Percentiles rank a stretch among this genome's conserved stretches.
Conservation (phyloP, 2,888 invertebrate species). For the Dorcus hopei region DNA sequence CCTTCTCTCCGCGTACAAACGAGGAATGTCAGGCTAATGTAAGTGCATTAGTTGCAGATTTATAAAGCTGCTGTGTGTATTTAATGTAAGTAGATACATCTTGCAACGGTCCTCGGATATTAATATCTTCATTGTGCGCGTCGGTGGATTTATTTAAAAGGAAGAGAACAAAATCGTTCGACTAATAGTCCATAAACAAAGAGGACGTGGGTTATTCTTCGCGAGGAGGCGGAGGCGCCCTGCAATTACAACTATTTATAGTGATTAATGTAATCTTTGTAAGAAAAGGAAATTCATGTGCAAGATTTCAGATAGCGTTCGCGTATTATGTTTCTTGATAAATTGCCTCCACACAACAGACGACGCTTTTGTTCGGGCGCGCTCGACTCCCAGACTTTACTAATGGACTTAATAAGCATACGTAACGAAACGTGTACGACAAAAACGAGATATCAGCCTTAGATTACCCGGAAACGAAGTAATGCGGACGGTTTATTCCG, state of each 20-base stretch:
- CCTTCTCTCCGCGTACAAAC: too few species aligned
- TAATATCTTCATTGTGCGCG: not conserved
- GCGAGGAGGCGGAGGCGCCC: not conserved
- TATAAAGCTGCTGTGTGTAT: too few species aligned
- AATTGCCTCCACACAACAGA: slow-evolving; percentile 6
- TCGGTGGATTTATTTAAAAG: slow-evolving; percentile 4
- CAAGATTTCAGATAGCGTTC: slow-evolving; percentile 8
- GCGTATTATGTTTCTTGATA: slow-evolving; percentile 11
- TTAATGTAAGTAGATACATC: too few species aligned
- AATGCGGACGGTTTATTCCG: too few species aligned
- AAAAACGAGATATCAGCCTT: too few species aligned
- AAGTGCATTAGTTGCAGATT: too few species aligned
- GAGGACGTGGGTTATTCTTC: slow-evolving; percentile 5
- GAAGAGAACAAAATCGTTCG: slow-evolving; percentile 1
- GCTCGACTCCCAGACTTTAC: too few species aligned
- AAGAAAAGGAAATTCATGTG: slow-evolving; percentile 9
- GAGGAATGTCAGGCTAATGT: too few species aligned
- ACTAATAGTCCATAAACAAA: slow-evolving; percentile 5
- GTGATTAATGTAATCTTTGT: slow-evolving; percentile 1
- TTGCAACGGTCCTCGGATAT: not conserved
- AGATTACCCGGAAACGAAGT: too few species aligned
- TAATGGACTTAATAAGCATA: too few species aligned
- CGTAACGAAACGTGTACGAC: too few species aligned
- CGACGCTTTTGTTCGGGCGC: slow-evolving; percentile 8
- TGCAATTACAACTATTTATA: slow-evolving; percentile 7